Evolutionary conservation across 1,140 invertebrate genomes (phyloP).

Genomic region (Bacillus rossius): DNA sequence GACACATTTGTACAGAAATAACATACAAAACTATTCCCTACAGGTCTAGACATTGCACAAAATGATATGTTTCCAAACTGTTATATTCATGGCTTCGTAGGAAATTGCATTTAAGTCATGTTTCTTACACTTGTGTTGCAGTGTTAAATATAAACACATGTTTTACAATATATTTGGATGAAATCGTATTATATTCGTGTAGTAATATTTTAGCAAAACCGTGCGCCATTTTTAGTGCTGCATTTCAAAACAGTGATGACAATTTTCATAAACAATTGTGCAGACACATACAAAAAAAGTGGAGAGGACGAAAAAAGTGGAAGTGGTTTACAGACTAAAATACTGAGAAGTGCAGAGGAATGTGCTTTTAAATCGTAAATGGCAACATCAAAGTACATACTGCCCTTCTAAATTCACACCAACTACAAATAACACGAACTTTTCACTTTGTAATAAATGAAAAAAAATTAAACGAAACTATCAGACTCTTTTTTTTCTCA

Average conservation of each 20-base stretch:
- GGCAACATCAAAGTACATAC: too few species aligned
- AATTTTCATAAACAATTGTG: too few species aligned
- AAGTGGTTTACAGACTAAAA: too few species aligned
- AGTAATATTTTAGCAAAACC: slow-evolving; percentile 3
- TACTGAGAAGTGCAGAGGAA: too few species aligned
- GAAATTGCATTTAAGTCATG: not conserved
- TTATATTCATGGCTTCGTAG: not conserved
- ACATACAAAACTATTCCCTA: slow-evolving; percentile 17
- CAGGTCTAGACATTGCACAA: slow-evolving; percentile 14
- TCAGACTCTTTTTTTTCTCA: too few species aligned
- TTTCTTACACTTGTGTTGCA: not conserved
- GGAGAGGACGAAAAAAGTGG: too few species aligned
- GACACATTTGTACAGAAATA: slow-evolving; percentile 12
- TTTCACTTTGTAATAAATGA: too few species aligned
- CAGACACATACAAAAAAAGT: too few species aligned
- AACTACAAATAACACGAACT: too few species aligned
- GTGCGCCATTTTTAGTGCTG: slow-evolving; percentile 1
- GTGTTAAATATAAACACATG: slow-evolving; percentile 5
- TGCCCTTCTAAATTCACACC: too few species aligned
- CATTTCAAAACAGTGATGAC: not conserved
- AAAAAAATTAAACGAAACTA: too few species aligned
- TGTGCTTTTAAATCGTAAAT: too few species aligned
- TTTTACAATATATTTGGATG: not conserved
- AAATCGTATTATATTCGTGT: not conserved
- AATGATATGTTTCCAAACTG: slow-evolving; percentile 17